A percentile compares a stretch with the other conserved stretches of the same genome.
These are phyloP conservation scores for Notoglanidium macrostoma DNA, from an alignment of 2,797 vertebrate genomes.

Conservation along the genomic window DNA sequence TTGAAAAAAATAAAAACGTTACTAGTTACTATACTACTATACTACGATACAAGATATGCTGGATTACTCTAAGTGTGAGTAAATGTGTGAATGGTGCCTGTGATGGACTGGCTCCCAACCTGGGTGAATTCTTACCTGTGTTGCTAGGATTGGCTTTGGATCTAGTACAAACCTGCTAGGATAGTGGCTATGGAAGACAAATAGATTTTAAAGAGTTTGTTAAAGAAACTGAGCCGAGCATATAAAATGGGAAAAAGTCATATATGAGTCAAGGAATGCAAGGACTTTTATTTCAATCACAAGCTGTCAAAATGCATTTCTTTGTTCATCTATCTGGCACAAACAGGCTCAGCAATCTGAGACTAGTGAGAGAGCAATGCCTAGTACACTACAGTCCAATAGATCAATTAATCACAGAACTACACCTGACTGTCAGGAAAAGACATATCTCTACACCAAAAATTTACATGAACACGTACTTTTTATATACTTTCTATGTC, in stretches of 20 bases:
- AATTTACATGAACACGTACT: background rate
- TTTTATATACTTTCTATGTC: background rate
- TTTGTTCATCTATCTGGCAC: background rate
- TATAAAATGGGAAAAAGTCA: background rate
- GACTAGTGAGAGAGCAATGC: background rate
- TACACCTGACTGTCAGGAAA: background rate
- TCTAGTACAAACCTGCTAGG: background rate
- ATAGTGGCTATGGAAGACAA: background rate
- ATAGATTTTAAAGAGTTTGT: background rate
- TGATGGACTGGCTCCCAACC: background rate
- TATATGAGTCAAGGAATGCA: background rate
- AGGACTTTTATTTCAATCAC: background rate
- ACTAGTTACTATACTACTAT: too few relatives aligned
- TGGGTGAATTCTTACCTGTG: background rate
- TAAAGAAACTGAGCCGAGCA: background rate
- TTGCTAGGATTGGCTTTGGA: background rate
- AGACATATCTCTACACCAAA: background rate
- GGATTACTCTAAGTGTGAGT: too few relatives aligned
- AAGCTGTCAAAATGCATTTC: background rate
- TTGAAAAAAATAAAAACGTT: background rate
- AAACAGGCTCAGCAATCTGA: background rate
- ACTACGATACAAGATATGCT: too few relatives aligned
- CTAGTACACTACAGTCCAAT: background rate
- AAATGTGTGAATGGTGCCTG: too few relatives aligned
- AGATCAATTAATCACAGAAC: constrained; percentile 11